A percentile compares a stretch with the other conserved stretches of the same genome.
These are phyloP conservation scores for Cataglyphis cursor DNA, from an alignment of 2,888 invertebrate genomes.

Conservation along the genomic window DNA sequence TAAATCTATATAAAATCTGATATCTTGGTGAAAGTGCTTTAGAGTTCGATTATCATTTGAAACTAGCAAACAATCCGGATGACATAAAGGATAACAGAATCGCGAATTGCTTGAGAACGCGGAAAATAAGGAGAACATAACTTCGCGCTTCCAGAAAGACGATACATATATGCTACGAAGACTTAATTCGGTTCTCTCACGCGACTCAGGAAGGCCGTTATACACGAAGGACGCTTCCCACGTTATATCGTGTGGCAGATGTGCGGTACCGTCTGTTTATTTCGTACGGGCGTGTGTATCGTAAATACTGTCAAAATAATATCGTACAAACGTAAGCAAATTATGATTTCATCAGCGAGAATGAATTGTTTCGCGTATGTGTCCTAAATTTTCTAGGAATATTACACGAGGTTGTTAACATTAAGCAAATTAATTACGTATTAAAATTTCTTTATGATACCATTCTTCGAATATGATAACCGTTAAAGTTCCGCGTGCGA, in stretches of 20 bases:
- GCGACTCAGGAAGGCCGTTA: slow-evolving; percentile 79
- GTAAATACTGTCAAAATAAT: slow-evolving; percentile 37
- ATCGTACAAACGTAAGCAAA: slow-evolving; percentile 2
- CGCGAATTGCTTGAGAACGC: slow-evolving; percentile 32
- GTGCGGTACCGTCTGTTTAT: slow-evolving; percentile 56
- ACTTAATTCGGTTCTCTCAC: slow-evolving; percentile 78
- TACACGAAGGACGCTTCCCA: slow-evolving; percentile 78
- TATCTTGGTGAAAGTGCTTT: not conserved
- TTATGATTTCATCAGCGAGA: slow-evolving; percentile 32
- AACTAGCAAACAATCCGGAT: not conserved
- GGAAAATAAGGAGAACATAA: slow-evolving; percentile 49
- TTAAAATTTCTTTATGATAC: slow-evolving; percentile 9
- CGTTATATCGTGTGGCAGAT: slow-evolving; percentile 75
- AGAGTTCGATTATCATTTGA: not conserved
- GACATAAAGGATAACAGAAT: not conserved
- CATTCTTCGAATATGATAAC: slow-evolving; percentile 10
- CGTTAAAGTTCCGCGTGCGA: not conserved
- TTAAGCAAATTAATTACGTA: not conserved
- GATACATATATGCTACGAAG: slow-evolving; percentile 64
- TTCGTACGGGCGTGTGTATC: slow-evolving; percentile 23
- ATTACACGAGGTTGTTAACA: slow-evolving; percentile 5
- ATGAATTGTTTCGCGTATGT: slow-evolving; percentile 15
- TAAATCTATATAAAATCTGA: not conserved
- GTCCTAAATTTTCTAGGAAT: slow-evolving; percentile 11
- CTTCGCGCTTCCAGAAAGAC: slow-evolving; percentile 62